Evolutionary conservation across 2,113 vertebrate genomes (phyloP).

Genomic region (Strix uralensis): DNA sequence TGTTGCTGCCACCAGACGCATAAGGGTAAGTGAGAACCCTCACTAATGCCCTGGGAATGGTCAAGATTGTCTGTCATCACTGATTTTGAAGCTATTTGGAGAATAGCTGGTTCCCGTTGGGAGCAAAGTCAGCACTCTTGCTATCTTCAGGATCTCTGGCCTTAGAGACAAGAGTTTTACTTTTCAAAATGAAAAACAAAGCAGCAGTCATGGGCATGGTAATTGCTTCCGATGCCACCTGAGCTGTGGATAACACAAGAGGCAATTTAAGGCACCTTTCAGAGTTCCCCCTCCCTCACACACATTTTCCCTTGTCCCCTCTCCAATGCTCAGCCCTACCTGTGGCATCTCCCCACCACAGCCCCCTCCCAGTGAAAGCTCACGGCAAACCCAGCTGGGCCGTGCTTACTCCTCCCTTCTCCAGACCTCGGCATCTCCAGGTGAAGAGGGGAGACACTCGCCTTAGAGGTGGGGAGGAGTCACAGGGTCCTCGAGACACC

Average conservation of each 20-base stretch:
- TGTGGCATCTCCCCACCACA: not conserved
- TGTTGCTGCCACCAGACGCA: not conserved
- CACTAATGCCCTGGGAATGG: not conserved
- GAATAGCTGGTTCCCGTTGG: not conserved
- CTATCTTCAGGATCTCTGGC: not conserved
- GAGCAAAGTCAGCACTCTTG: not conserved
- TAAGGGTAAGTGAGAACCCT: not conserved
- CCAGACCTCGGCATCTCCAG: not conserved
- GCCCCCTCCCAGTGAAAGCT: not conserved
- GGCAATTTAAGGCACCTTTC: not conserved
- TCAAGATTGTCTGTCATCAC: not conserved
- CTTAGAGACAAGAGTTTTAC: not conserved
- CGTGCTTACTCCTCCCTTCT: not conserved
- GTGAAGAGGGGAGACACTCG: not conserved
- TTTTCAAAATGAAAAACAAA: not conserved
- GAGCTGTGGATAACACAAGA: not conserved
- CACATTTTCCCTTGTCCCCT: not conserved
- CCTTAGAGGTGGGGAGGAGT: not conserved
- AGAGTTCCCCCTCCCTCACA: fast-evolving
- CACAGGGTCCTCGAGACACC: not conserved
- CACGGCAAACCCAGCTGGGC: not conserved
- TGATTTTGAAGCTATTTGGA: not conserved
- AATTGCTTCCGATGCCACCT: not conserved
- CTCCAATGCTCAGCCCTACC: too few species aligned
- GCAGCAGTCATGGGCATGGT: not conserved